Conservation (phyloP, 2,888 invertebrate genomes). For the Fragum fragum region DNA sequence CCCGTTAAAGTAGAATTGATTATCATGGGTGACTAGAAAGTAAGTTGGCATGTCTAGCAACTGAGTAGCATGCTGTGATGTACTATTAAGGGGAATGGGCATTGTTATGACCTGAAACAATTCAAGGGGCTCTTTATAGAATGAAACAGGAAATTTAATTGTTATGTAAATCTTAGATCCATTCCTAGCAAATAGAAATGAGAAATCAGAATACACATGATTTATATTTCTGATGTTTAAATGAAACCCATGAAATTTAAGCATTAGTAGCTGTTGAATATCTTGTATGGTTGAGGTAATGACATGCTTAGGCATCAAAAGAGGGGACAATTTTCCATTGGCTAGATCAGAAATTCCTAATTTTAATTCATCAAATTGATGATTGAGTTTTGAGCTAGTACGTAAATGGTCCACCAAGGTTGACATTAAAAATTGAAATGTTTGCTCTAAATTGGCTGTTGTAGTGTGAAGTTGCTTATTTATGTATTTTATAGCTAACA, state of each 20-base stretch:
- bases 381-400: slow-evolving; percentile 10
- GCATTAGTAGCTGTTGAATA: slow-evolving; percentile 33
- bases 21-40: slow-evolving; percentile 27
- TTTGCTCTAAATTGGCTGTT: slow-evolving; percentile 28
- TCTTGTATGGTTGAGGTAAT: slow-evolving; percentile 10
- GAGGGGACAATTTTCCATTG: slow-evolving; percentile 44
- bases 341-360: slow-evolving; percentile 34
- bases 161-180: slow-evolving; percentile 41
- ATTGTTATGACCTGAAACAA: slow-evolving; percentile 47
- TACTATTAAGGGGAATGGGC: slow-evolving; percentile 56
- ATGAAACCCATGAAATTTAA: slow-evolving; percentile 48
- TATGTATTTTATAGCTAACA: slow-evolving; percentile 39
- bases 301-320: slow-evolving; percentile 29
- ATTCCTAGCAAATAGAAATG: slow-evolving; percentile 45
- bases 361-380: slow-evolving; percentile 39
- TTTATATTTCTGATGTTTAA: slow-evolving; percentile 16
- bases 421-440: too few species aligned
- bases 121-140: slow-evolving; percentile 45
- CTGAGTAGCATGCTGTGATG: slow-evolving; percentile 61
- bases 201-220: slow-evolving; percentile 32
- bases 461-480: slow-evolving; percentile 3
- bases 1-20: slow-evolving; percentile 29
- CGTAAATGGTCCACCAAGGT: slow-evolving; percentile 37
- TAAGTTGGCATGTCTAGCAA: slow-evolving; percentile 48
- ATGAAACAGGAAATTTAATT: slow-evolving; percentile 49